These are phyloP conservation scores for Synchiropus splendidus DNA, from an alignment of 2,113 vertebrate species.

Conservation along the genomic window DNA sequence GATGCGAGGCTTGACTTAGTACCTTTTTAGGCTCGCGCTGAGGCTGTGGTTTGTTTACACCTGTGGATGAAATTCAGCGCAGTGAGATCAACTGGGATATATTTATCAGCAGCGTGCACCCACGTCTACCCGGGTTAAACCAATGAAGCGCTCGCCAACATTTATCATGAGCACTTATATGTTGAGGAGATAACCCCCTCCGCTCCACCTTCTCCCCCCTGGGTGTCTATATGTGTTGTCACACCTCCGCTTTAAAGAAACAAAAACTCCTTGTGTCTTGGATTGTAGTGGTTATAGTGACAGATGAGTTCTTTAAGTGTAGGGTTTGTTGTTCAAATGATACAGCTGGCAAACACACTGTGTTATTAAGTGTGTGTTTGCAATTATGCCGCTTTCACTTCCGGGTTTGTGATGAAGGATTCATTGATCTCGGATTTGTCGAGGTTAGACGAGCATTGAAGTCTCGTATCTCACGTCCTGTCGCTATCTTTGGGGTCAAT, in stretches of 20 bases:
- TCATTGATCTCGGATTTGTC: no score
- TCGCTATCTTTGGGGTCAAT: no score
- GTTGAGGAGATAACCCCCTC: slow-evolving; percentile 18
- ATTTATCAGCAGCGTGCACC: slow-evolving; percentile 10
- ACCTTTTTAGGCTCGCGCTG: slow-evolving; percentile 16
- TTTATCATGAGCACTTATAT: slow-evolving; percentile 11
- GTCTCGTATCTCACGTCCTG: no score
- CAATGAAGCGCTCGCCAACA: background rate
- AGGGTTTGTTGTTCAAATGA: slow-evolving; percentile 21
- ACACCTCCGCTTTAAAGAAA: slow-evolving; percentile 10
- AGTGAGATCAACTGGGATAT: slow-evolving; percentile 11
- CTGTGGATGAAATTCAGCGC: slow-evolving; percentile 20
- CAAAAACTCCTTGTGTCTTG: slow-evolving; percentile 23
- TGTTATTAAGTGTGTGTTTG: slow-evolving; percentile 18
- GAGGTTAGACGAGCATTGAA: no score
- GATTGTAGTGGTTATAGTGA: slow-evolving; percentile 19
- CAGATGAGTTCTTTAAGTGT: slow-evolving; percentile 32
- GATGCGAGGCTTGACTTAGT: slow-evolving; percentile 20
- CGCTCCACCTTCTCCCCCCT: slow-evolving; percentile 10
- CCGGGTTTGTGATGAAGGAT: background rate
- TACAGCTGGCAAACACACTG: slow-evolving; percentile 15
- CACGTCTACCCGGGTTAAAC: slow-evolving; percentile 4
- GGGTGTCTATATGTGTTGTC: slow-evolving; percentile 19
- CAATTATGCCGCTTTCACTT: slow-evolving; percentile 11
- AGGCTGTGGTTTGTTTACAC: slow-evolving; percentile 32